phyloP scores from a whole-genome alignment of 64 coral and sea anemone species.

The Actinia equina region DNA sequence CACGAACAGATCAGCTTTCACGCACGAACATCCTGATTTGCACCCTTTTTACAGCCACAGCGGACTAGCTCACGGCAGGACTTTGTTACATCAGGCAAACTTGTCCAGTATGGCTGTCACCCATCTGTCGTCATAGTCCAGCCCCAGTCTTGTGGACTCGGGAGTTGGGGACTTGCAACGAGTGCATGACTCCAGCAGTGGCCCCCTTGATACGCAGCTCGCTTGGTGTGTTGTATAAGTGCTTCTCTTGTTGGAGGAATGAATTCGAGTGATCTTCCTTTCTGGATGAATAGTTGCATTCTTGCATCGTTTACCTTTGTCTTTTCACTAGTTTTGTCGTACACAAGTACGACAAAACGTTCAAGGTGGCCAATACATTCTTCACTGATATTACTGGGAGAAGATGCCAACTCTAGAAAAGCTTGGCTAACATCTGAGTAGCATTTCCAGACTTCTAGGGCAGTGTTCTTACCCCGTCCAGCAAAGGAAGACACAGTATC shows the following conservation, averaged over 20 bases:
- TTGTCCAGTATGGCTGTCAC: no score
- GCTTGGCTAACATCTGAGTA: slow-evolving; percentile 19
- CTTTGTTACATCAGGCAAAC: no score
- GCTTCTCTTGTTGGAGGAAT: slow-evolving; percentile 33
- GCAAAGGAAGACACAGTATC: slow-evolving; percentile 29
- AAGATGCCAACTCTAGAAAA: not conserved
- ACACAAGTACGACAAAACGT: slow-evolving; percentile 41
- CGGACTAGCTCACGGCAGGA: no score
- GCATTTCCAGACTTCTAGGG: not conserved
- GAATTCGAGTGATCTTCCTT: slow-evolving; percentile 38
- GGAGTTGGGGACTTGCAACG: slow-evolving; percentile 4
- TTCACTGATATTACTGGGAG: not conserved
- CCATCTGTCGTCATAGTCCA: not conserved
- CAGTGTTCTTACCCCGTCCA: slow-evolving; percentile 21
- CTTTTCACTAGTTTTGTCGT: slow-evolving; percentile 28
- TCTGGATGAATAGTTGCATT: slow-evolving; percentile 70
- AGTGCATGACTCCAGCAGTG: not conserved
- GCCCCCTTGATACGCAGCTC: slow-evolving; percentile 7
- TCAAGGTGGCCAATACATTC: slow-evolving; percentile 20
- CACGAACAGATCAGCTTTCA: no score
- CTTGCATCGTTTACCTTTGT: slow-evolving; percentile 32
- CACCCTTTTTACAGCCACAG: no score
- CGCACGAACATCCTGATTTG: no score
- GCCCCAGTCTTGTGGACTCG: slow-evolving; percentile 14
- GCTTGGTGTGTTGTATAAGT: slow-evolving; percentile 19